Evolutionary conservation across 2,888 invertebrate genomes (phyloP).

Genomic region (Acleris emargana): DNA sequence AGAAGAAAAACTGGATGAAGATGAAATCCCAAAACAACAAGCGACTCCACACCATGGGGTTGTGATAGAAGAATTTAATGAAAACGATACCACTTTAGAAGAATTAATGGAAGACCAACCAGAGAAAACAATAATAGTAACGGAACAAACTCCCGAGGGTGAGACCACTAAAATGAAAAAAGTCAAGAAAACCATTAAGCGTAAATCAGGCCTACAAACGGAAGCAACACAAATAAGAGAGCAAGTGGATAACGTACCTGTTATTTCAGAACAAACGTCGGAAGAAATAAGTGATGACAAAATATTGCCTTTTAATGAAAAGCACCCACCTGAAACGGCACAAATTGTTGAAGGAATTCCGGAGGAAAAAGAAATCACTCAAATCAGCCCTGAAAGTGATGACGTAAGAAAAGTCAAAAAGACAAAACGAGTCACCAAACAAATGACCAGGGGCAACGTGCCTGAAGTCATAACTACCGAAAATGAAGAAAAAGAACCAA

Average conservation of each 20-base stretch:
- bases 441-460: conserved; percentile 51
- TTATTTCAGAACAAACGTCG: conserved; percentile 37
- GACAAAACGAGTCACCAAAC: conserved; percentile 35
- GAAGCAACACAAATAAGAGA: conserved; percentile 49
- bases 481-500: conserved; percentile 52
- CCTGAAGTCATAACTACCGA: neutral
- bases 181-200: conserved; percentile 43
- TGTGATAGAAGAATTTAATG: conserved; percentile 71
- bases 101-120: conserved; percentile 39
- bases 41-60: conserved; percentile 53
- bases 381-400: conserved; percentile 16
- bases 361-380: conserved; percentile 1
- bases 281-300: conserved; percentile 8
- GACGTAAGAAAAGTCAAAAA: conserved; percentile 20
- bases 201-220: conserved; percentile 43
- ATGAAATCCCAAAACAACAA: conserved; percentile 37
- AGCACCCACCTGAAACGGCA: neutral
- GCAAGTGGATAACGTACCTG: conserved; percentile 53
- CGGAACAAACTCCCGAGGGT: conserved; percentile 50
- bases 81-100: conserved; percentile 45
- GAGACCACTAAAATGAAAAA: conserved; percentile 39
- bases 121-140: neutral
- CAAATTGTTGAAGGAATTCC: neutral
- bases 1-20: conserved; percentile 69
- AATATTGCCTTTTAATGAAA: neutral